phyloP scores from a whole-genome alignment of 2,888 invertebrate genomes.

The Rhimphoctona megacephalus region DNA sequence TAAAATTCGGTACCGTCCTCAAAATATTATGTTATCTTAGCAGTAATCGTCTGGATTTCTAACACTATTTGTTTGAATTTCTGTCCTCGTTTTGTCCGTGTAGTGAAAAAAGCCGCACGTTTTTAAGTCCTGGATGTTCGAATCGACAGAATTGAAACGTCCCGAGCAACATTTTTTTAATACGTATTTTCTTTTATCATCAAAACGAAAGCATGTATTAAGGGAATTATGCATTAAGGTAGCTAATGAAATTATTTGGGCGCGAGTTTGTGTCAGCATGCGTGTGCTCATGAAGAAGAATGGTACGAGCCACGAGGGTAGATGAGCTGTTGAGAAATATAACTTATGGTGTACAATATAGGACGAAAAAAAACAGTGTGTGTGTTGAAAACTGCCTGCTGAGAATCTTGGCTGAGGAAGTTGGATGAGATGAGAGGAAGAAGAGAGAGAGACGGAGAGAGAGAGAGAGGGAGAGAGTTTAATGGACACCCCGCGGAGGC shows the following conservation, averaged over 20 bases:
- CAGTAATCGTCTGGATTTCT: too few relatives aligned
- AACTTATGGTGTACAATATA: slow-evolving; percentile 58
- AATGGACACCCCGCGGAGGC: slow-evolving; percentile 79
- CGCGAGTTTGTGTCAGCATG: slow-evolving; percentile 34
- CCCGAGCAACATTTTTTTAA: neutral
- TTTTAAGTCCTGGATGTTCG: neutral
- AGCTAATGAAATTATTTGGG: slow-evolving; percentile 66
- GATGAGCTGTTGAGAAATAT: slow-evolving; percentile 59
- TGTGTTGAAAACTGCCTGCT: slow-evolving; percentile 50
- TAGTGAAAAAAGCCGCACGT: neutral
- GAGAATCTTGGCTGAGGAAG: slow-evolving; percentile 51
- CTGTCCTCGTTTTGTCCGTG: too few relatives aligned
- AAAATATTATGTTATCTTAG: too few relatives aligned
- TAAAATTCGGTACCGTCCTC: too few relatives aligned
- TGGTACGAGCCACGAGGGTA: slow-evolving; percentile 46
- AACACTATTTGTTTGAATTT: too few relatives aligned
- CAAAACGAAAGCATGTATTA: neutral
- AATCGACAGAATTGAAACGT: neutral
- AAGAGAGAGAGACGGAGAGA: slow-evolving; percentile 47
- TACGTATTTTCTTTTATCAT: neutral
- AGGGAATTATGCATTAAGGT: slow-evolving; percentile 48
- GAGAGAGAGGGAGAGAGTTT: slow-evolving; percentile 65
- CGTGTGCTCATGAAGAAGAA: slow-evolving; percentile 44
- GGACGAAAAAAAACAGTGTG: slow-evolving; percentile 28
- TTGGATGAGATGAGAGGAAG: slow-evolving; percentile 43